These are phyloP conservation scores for Caenorhabditis afra DNA, from an alignment of 2,888 invertebrate species.

Conservation along the genomic window DNA sequence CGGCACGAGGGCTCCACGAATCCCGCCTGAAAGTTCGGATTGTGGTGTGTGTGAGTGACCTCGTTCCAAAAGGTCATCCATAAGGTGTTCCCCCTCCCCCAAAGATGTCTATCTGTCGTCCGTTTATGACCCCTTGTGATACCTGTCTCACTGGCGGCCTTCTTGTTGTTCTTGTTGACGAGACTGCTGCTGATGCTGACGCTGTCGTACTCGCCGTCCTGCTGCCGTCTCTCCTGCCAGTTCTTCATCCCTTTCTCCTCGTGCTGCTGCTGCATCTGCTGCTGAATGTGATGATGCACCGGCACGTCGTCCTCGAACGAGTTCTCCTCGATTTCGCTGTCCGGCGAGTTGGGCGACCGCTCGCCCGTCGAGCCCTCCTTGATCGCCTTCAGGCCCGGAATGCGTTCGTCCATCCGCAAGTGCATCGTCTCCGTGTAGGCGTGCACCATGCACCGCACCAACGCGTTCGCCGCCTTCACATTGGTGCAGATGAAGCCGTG, in stretches of 20 bases:
- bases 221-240: constrained; percentile 74
- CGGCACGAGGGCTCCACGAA: constrained; percentile 59
- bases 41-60: too few relatives aligned
- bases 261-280: too few relatives aligned
- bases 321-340: constrained; percentile 62
- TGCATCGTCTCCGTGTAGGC: constrained; percentile 97
- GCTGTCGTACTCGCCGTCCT: constrained; percentile 79
- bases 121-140: constrained; percentile 4
- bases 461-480: constrained; percentile 96
- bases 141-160: constrained; percentile 71
- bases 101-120: constrained; percentile 14
- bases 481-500: constrained; percentile 98
- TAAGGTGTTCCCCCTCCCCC: not conserved
- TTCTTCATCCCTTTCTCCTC: constrained; percentile 57
- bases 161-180: constrained; percentile 61
- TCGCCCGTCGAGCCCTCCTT: constrained; percentile 65
- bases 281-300: constrained; percentile 5
- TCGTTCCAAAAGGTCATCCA: not conserved
- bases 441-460: constrained; percentile 92
- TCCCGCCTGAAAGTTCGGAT: constrained; percentile 54
- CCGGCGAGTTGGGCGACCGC: constrained; percentile 59
- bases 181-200: constrained; percentile 74
- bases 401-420: constrained; percentile 76
- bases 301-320: constrained; percentile 61
- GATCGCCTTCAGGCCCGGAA: constrained; percentile 71